A percentile compares a stretch with the other conserved stretches of the same genome.
Conservation (phyloP, 1,140 invertebrate genomes). For the Atta cephalotes region DNA sequence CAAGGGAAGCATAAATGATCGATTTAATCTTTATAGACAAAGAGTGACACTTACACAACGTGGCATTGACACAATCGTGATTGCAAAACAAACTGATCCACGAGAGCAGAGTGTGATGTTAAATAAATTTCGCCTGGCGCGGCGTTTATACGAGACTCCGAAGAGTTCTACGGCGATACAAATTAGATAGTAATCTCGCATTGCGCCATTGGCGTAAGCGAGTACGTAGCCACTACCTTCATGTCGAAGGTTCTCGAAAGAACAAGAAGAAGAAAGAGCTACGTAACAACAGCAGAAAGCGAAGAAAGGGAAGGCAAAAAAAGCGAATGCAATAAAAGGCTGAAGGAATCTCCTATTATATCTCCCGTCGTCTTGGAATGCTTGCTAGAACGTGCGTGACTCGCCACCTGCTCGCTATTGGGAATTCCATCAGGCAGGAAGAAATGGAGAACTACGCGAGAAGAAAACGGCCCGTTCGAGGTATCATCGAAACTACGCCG, state of each 20-base stretch:
- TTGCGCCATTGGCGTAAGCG: conserved; percentile 56
- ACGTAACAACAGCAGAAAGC: background rate
- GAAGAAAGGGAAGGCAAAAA: conserved; percentile 20
- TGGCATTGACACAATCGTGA: background rate
- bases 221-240: conserved; percentile 38
- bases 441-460: background rate
- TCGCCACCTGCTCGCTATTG: conserved; percentile 58
- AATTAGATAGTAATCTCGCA: conserved; percentile 73
- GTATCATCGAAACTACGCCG: conserved; percentile 44
- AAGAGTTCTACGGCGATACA: conserved; percentile 71
- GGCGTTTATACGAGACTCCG: conserved; percentile 57
- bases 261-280: conserved; percentile 27
- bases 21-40: conserved; percentile 7
- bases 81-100: background rate
- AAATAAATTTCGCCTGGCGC: conserved; percentile 68
- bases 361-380: conserved; percentile 24
- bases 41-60: conserved; percentile 35
- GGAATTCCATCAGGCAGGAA: conserved; percentile 41
- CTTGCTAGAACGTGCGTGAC: conserved; percentile 58
- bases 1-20: background rate
- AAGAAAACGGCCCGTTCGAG: conserved; percentile 15
- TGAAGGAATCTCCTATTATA: conserved; percentile 35
- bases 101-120: background rate
- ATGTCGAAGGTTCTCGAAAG: conserved; percentile 35
- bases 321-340: conserved; percentile 22